Evolutionary conservation across 2,113 vertebrate genomes (phyloP), one percentile per base, ranked within the genome.

Genomic region (Solea senegalensis): DNA sequence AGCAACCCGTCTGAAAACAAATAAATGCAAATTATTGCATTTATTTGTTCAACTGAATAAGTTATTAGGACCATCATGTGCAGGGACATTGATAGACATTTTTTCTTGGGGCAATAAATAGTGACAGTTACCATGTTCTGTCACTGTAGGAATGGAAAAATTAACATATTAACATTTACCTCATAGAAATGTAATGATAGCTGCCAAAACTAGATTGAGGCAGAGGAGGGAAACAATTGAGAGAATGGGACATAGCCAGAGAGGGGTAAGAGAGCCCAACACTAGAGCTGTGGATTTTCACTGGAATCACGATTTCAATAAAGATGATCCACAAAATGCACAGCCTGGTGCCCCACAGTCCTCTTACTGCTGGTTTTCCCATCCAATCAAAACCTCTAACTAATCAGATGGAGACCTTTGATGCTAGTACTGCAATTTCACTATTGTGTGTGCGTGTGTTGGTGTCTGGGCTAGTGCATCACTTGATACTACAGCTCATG

Each of bases 261-360:
- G 5, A 16, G 21, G 21, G 15, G 6, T 21, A 1, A 34, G 15
- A 3, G 48, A 45, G 50, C 59, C 44, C 50, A 1, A 34, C 21
- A 43, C 41, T 57, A 62, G 21, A 21, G 21, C 21, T 21, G 21
- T 21, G 21, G 21, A 21, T 21, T 21, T 21, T 21, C 21, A 21
- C 21, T 21, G 21, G 21, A 21, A 21, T 21, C 21, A 21, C 21
- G 21, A 21, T 21, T 21, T 21, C 21, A 21, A 21, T 21, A 21
- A 21, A 21, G 21, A 21, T 21, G 21, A 21, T 21, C 21, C 21
- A 21, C 21, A 21, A 21, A 21, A 82, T 72, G 80, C 80, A 78
- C 84, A 76, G 78, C 55, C 86, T 88, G 81, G 65, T 62, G 66
- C 21, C 80, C 65, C 57, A 85, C 67, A 86, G 82, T 88, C 82